Evolutionary conservation across 2,113 vertebrate genomes (phyloP).

Genomic region (Mus spicilegus): DNA sequence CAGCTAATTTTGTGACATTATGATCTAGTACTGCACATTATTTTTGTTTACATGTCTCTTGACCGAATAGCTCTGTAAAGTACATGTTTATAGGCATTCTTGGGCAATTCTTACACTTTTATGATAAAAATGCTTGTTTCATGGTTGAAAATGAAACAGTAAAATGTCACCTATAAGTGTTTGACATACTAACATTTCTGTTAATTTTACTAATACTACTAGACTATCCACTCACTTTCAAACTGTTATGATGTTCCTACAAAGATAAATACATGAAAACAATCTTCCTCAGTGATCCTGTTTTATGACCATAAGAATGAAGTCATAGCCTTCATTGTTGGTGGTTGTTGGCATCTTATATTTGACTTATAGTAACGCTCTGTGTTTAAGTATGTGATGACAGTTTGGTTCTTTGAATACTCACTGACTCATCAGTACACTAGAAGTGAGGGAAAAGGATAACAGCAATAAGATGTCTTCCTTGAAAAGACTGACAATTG

Average conservation of each 20-base stretch:
- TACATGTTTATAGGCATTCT: not conserved
- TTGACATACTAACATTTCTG: not conserved
- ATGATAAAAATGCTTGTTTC: not conserved
- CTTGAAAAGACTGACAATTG: not conserved
- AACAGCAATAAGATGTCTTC: not conserved
- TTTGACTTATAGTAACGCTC: not conserved
- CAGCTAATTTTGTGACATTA: not conserved
- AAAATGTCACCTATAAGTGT: not conserved
- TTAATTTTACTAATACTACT: not conserved
- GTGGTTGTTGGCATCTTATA: not conserved
- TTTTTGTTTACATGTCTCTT: not conserved
- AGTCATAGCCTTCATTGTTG: not conserved
- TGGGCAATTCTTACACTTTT: not conserved
- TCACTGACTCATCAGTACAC: not conserved
- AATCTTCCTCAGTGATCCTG: not conserved
- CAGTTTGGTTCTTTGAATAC: not conserved
- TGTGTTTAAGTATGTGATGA: not conserved
- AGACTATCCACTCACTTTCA: not conserved
- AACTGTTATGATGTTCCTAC: not conserved
- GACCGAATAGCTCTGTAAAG: not conserved
- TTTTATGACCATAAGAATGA: not conserved
- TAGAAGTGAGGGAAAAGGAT: conserved; percentile 26
- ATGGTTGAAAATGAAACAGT: not conserved
- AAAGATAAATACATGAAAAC: not conserved
- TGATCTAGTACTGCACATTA: not conserved